Percentiles rank a stretch among this genome's conserved stretches.
phyloP scores from a whole-genome alignment of 2,113 vertebrate species.

The Crotophaga sulcirostris region DNA sequence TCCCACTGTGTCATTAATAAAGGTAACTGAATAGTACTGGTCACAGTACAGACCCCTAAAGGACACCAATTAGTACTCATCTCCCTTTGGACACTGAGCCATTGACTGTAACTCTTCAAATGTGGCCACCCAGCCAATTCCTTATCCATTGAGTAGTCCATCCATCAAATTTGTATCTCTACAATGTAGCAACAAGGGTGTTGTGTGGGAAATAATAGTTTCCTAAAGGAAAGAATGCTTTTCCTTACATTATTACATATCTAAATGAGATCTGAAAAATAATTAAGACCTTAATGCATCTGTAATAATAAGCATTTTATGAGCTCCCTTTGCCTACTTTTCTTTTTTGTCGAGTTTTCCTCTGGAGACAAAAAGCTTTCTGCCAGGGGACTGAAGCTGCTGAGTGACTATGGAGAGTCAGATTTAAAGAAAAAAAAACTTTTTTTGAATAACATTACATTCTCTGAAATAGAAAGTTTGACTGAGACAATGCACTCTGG shows the following conservation, averaged over 20 bases:
- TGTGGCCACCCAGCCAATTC: not conserved
- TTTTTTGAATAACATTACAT: not conserved
- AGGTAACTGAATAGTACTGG: not conserved
- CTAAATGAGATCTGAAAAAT: not conserved
- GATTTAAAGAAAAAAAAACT: not conserved
- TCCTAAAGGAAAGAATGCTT: not conserved
- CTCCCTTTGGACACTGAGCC: not conserved
- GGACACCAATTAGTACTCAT: not conserved
- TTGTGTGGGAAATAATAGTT: not conserved
- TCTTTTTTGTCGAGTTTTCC: not conserved
- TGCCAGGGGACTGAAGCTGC: not conserved
- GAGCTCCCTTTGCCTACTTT: not conserved
- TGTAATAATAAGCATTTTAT: not conserved
- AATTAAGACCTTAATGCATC: not conserved
- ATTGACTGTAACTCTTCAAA: not conserved
- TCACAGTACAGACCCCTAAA: not conserved
- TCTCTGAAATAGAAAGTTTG: not conserved
- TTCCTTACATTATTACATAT: not conserved
- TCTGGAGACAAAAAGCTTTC: not conserved
- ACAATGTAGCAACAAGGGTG: not conserved
- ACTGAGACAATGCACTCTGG: not conserved
- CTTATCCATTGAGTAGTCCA: not conserved
- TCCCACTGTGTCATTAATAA: not conserved
- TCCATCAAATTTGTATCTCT: not conserved
- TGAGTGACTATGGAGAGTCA: not conserved